Conservation (phyloP, 2,797 vertebrate genomes). For the Parambassis ranga region DNA sequence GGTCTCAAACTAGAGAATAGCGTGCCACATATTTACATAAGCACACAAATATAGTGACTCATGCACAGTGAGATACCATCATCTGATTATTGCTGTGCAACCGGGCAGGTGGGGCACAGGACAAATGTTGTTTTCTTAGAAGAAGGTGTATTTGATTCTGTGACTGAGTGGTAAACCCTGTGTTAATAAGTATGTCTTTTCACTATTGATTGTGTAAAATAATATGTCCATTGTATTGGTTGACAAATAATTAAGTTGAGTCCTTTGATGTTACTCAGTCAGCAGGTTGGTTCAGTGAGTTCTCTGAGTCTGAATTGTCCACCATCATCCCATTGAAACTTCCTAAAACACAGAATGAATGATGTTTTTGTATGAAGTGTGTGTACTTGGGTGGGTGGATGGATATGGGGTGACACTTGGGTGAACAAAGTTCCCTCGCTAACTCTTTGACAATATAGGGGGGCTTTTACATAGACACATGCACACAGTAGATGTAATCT, state of each 20-base stretch:
- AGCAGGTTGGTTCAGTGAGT: conserved; percentile 25
- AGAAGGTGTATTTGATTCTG: neutral
- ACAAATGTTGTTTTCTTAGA: neutral
- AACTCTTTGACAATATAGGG: conserved; percentile 41
- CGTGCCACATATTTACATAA: conserved; percentile 18
- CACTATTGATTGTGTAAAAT: conserved; percentile 10
- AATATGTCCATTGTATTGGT: conserved; percentile 23
- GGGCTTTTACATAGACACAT: conserved; percentile 14
- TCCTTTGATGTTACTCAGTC: conserved; percentile 21
- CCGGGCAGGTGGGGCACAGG: neutral
- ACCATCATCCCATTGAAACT: conserved; percentile 45
- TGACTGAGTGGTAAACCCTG: neutral
- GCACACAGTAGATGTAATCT: conserved; percentile 60
- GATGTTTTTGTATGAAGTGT: conserved; percentile 53
- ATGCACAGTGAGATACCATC: conserved; percentile 29
- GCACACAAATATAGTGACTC: conserved; percentile 1
- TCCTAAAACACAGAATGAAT: conserved; percentile 66
- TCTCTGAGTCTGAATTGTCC: conserved; percentile 41
- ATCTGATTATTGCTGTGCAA: conserved; percentile 12
- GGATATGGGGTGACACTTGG: conserved; percentile 35
- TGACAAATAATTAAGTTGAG: conserved; percentile 26
- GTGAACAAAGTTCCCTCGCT: conserved; percentile 37
- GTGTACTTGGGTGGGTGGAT: conserved; percentile 10
- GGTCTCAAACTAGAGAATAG: conserved; percentile 7
- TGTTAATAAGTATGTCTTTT: conserved; percentile 1